Conservation (phyloP, 2,113 vertebrate genomes). For the Tinamus guttatus region DNA sequence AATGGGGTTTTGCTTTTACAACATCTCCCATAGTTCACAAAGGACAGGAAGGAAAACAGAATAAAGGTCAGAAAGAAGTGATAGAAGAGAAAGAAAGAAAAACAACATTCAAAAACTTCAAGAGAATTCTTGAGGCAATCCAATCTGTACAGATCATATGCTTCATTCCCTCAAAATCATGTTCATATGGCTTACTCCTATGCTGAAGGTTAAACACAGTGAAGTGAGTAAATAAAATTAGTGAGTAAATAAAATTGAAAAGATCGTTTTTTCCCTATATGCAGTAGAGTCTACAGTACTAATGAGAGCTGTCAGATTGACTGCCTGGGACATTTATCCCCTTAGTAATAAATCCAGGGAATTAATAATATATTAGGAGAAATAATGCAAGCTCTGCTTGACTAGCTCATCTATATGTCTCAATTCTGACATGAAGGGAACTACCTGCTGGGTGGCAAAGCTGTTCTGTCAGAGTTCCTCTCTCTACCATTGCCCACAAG, state of each 20-base stretch:
- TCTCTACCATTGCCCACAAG: too few relatives aligned
- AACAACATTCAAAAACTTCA: background rate
- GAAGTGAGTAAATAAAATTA: background rate
- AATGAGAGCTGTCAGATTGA: background rate
- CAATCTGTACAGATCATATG: background rate
- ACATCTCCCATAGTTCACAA: background rate
- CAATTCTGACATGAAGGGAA: background rate
- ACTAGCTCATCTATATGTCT: background rate
- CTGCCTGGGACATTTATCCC: background rate
- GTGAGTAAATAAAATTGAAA: background rate
- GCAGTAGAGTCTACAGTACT: background rate
- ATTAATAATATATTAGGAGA: background rate
- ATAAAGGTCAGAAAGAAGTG: background rate
- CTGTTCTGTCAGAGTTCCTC: too few relatives aligned
- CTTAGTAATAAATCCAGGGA: background rate
- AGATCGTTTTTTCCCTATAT: background rate
- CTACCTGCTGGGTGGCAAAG: background rate
- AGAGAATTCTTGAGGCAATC: background rate
- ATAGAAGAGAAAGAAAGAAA: background rate
- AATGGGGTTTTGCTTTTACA: background rate
- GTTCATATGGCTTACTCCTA: background rate
- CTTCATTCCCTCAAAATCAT: background rate
- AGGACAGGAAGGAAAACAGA: background rate
- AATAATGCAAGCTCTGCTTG: background rate
- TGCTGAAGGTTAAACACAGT: background rate